phyloP scores from a whole-genome alignment of 2,113 vertebrate species.

The Oncorhynchus keta region DNA sequence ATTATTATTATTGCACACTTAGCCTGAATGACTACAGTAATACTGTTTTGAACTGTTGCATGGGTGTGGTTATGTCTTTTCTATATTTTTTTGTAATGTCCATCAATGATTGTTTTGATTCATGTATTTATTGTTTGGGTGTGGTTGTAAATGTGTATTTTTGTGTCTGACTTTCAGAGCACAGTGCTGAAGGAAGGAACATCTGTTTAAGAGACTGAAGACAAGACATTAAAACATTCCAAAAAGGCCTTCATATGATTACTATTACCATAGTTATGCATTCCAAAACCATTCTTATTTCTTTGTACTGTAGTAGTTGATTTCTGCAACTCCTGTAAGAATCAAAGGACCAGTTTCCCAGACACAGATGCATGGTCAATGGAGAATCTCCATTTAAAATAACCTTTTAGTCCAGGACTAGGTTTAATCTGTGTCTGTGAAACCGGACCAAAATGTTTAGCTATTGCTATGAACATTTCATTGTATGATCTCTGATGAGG shows the following conservation, averaged over 20 bases:
- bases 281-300: conserved; percentile 65
- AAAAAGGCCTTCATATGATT: conserved; percentile 75
- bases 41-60: too few relatives aligned
- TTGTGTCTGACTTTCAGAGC: conserved; percentile 48
- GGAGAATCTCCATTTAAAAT: too few relatives aligned
- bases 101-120: too few relatives aligned
- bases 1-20: too few relatives aligned
- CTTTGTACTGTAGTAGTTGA: conserved; percentile 70
- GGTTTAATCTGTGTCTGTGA: too few relatives aligned
- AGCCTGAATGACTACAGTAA: too few relatives aligned
- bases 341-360: conserved; percentile 19
- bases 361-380: too few relatives aligned
- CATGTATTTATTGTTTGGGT: too few relatives aligned
- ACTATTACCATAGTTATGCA: conserved; percentile 72
- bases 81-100: too few relatives aligned
- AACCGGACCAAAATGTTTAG: conserved; percentile 35
- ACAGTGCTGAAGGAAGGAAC: conserved; percentile 75
- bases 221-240: conserved; percentile 62
- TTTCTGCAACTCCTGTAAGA: conserved; percentile 59
- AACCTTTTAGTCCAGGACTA: too few relatives aligned
- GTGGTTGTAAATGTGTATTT: background rate
- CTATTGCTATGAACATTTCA: conserved; percentile 58
- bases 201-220: conserved; percentile 64
- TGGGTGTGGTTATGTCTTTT: too few relatives aligned
- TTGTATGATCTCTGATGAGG: conserved; percentile 15